phyloP scores from a whole-genome alignment of 1,140 invertebrate species.

The Brachionus rotundiformis region DNA sequence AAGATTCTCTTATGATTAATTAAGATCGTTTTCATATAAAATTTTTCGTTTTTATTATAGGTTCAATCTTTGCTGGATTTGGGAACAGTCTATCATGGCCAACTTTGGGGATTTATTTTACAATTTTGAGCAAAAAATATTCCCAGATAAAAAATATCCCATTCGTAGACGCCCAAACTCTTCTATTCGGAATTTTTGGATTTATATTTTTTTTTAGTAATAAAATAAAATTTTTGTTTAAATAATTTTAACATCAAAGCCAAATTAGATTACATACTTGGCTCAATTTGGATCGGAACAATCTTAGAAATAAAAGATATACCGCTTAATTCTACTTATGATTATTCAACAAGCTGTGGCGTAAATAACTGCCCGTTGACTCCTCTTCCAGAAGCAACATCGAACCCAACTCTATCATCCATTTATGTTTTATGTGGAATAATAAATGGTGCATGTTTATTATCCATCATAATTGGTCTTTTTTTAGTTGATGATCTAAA shows the following conservation, averaged over 20 bases:
- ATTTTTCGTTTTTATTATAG: too few relatives aligned
- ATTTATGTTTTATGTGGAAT: neutral
- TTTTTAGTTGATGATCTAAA: conserved; percentile 41
- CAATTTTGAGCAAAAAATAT: conserved; percentile 45
- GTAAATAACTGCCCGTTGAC: conserved; percentile 40
- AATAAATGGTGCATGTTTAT: conserved; percentile 38
- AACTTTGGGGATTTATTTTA: conserved; percentile 46
- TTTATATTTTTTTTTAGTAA: conserved; percentile 48
- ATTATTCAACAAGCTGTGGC: conserved; percentile 32
- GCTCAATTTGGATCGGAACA: conserved; percentile 44
- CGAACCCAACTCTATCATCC: conserved; percentile 6
- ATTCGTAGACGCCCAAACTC: conserved; percentile 24
- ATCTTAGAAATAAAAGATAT: conserved; percentile 46
- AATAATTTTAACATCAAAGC: neutral
- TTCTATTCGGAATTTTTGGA: conserved; percentile 33
- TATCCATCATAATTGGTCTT: conserved; percentile 9
- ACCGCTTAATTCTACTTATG: conserved; percentile 26
- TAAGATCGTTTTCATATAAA: too few relatives aligned
- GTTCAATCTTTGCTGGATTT: conserved; percentile 31
- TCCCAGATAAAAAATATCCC: neutral
- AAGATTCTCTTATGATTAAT: too few relatives aligned
- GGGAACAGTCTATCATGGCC: conserved; percentile 42
- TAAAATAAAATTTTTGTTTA: neutral
- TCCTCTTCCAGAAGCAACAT: conserved; percentile 27
- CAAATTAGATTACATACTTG: conserved; percentile 36